Evolutionary conservation across 2,888 invertebrate genomes (phyloP).

Genomic region (Trissoscelio sp.): DNA sequence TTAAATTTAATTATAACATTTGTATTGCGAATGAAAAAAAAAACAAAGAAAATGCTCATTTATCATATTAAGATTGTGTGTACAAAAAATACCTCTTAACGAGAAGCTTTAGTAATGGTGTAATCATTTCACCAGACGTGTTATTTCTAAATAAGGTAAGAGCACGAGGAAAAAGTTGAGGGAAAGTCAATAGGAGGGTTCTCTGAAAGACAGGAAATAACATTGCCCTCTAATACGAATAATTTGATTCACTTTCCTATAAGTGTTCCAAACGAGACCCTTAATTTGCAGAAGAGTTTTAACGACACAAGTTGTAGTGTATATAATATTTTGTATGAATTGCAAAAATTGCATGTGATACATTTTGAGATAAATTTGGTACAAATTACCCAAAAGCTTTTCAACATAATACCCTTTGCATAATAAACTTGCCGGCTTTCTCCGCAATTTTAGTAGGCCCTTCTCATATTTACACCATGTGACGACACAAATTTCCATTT

Average conservation of each 20-base stretch:
- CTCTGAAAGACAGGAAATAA: slow-evolving; percentile 48
- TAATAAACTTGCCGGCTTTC: slow-evolving; percentile 41
- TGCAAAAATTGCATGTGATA: slow-evolving; percentile 12
- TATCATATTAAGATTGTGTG: background rate
- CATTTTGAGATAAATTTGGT: slow-evolving; percentile 17
- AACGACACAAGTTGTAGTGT: slow-evolving; percentile 8
- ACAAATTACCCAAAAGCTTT: slow-evolving; percentile 49
- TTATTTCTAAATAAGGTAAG: slow-evolving; percentile 50
- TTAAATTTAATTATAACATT: background rate
- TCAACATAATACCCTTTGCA: slow-evolving; percentile 41
- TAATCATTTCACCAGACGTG: slow-evolving; percentile 48
- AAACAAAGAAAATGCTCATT: background rate
- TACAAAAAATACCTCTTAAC: slow-evolving; percentile 4
- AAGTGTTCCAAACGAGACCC: slow-evolving; percentile 50
- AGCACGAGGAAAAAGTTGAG: slow-evolving; percentile 38
- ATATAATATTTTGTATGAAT: slow-evolving; percentile 9
- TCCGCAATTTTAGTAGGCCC: slow-evolving; percentile 43
- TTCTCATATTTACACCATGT: slow-evolving; percentile 43
- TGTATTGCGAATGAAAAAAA: background rate
- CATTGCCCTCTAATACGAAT: slow-evolving; percentile 55
- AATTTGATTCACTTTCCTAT: slow-evolving; percentile 63
- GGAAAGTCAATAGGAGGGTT: slow-evolving; percentile 55
- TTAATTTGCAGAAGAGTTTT: slow-evolving; percentile 24
- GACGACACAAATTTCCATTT: slow-evolving; percentile 49
- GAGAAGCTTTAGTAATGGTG: slow-evolving; percentile 35